phyloP scores from a whole-genome alignment of 1,140 invertebrate genomes.

The Octopus bimaculoides region DNA sequence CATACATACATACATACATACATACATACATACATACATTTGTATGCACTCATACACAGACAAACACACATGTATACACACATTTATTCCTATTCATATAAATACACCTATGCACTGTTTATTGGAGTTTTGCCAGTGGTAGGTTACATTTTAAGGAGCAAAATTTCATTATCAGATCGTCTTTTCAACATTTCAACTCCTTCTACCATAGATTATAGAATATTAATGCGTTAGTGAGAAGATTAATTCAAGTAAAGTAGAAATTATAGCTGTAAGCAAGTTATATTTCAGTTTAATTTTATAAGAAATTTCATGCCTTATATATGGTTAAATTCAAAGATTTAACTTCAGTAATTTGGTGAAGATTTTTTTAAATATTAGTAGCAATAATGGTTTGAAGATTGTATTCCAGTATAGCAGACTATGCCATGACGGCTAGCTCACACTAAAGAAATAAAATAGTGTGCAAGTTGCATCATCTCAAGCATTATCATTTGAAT shows the following conservation, averaged over 20 bases:
- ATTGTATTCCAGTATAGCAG: not conserved
- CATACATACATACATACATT: conserved; percentile 11
- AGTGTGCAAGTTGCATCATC: not conserved
- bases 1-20: conserved; percentile 12
- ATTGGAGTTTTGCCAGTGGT: too few relatives aligned
- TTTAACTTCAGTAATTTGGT: too few relatives aligned
- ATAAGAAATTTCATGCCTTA: not conserved
- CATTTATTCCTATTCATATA: not conserved
- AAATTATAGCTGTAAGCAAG: not conserved
- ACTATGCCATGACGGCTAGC: not conserved
- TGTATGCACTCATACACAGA: conserved; percentile 6
- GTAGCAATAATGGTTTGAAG: not conserved
- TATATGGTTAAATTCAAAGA: too few relatives aligned
- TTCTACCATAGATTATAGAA: too few relatives aligned
- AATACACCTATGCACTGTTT: not conserved
- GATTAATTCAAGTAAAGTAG: not conserved
- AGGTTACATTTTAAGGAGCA: too few relatives aligned
- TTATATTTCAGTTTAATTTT: not conserved
- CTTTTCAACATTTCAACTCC: too few relatives aligned
- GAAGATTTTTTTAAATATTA: too few relatives aligned
- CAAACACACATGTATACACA: not conserved
- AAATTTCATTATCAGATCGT: too few relatives aligned
- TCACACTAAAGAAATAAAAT: not conserved
- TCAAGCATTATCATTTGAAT: too few relatives aligned
- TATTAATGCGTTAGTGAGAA: too few relatives aligned